Conservation (phyloP, 2,113 vertebrate genomes). For the Rafetus swinhoei region DNA sequence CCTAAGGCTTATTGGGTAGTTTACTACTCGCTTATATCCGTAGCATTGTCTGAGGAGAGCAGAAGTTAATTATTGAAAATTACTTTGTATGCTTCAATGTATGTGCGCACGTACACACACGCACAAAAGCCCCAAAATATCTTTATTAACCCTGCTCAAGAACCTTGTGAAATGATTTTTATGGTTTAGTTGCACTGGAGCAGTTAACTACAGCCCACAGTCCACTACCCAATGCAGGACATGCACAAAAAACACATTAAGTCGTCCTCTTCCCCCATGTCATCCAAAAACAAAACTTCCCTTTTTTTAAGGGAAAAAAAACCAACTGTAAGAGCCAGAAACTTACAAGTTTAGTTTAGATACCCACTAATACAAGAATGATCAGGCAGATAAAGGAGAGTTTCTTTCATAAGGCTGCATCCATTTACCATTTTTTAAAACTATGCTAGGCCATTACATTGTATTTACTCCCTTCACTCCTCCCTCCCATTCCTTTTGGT, state of each 20-base stretch:
- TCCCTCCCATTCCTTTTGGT: fast-evolving
- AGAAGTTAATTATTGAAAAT: background rate
- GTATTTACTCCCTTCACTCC: background rate
- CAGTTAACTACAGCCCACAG: background rate
- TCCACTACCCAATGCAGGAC: background rate
- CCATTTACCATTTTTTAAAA: background rate
- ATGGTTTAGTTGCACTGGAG: background rate
- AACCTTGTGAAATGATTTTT: background rate
- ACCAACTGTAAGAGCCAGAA: background rate
- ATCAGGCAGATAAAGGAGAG: background rate
- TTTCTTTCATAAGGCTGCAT: background rate
- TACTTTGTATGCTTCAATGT: background rate
- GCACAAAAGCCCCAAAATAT: background rate
- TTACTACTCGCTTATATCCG: too few relatives aligned
- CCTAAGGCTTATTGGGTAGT: too few relatives aligned
- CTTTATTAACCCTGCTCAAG: background rate
- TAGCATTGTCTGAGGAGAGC: background rate
- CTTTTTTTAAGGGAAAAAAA: background rate
- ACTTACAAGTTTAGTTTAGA: background rate
- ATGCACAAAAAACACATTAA: background rate
- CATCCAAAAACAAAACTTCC: background rate
- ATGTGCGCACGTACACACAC: background rate
- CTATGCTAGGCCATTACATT: background rate
- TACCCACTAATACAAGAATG: background rate
- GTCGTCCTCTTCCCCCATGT: background rate